Conservation (phyloP, 2,888 invertebrate species). For the Malacosoma neustria region DNA sequence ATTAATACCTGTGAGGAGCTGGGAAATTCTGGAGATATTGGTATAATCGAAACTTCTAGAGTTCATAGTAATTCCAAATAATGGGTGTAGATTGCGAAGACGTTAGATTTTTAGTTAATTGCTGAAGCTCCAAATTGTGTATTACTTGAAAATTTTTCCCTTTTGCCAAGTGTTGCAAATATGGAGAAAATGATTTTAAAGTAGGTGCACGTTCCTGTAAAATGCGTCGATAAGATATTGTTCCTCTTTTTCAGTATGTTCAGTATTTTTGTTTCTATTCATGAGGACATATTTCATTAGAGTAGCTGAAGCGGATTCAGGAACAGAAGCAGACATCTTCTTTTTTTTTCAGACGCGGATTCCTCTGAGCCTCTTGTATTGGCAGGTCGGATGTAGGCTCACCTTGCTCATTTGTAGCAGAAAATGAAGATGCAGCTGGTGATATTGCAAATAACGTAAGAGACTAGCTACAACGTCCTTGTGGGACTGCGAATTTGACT, state of each 20-base stretch:
- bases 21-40: no score
- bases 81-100: slow-evolving; percentile 3
- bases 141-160: slow-evolving; percentile 1
- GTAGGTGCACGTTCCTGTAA: background rate
- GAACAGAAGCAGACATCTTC: slow-evolving; percentile 1
- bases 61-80: no score
- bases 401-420: slow-evolving; percentile 1
- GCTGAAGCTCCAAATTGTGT: slow-evolving; percentile 2
- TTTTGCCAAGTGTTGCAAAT: background rate
- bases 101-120: background rate
- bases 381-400: background rate
- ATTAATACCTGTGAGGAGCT: no score
- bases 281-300: slow-evolving; percentile 3
- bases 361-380: slow-evolving; percentile 1
- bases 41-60: no score
- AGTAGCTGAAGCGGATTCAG: slow-evolving; percentile 1
- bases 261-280: slow-evolving; percentile 2
- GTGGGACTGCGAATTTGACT: background rate
- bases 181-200: background rate
- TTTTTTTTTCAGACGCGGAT: slow-evolving; percentile 1
- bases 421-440: background rate
- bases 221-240: slow-evolving; percentile 1
- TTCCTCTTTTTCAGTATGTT: slow-evolving; percentile 1
- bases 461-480: background rate
- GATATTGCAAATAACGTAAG: slow-evolving; percentile 1